phyloP scores from a whole-genome alignment of 1,140 invertebrate genomes.

The Cydia fagiglandana region DNA sequence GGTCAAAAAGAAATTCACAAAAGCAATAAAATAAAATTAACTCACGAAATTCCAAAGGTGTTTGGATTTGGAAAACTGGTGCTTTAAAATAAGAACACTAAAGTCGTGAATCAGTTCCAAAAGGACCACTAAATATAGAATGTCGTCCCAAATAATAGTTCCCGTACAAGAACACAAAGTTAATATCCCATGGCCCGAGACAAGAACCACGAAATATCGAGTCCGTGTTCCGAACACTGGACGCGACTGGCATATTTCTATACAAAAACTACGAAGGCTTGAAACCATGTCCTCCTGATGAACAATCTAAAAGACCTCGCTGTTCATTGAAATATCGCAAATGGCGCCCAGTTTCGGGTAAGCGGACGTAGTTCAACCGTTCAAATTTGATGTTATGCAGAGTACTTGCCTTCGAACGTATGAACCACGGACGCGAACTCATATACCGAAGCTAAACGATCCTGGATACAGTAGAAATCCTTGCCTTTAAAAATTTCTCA shows the following conservation, averaged over 20 bases:
- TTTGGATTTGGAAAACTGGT: neutral
- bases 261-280: neutral
- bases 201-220: slow-evolving; percentile 24
- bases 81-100: slow-evolving; percentile 20
- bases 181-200: slow-evolving; percentile 7
- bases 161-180: slow-evolving; percentile 12
- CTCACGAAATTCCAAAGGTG: neutral
- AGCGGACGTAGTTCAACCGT: slow-evolving; percentile 15
- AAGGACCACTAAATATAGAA: slow-evolving; percentile 8
- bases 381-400: neutral
- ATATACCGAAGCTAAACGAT: slow-evolving; percentile 6
- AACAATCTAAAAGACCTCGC: slow-evolving; percentile 18
- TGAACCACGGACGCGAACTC: neutral
- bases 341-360: neutral
- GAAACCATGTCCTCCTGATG: slow-evolving; percentile 1
- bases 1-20: neutral
- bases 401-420: slow-evolving; percentile 11
- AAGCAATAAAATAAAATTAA: neutral
- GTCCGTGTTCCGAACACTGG: slow-evolving; percentile 18
- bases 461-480: slow-evolving; percentile 3
- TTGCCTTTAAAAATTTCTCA: neutral
- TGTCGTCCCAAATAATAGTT: slow-evolving; percentile 1
- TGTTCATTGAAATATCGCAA: slow-evolving; percentile 1
- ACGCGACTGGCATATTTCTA: neutral
- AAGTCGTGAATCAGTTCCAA: neutral